phyloP scores from a whole-genome alignment of 2,797 vertebrate genomes.

The Eutrigla gurnardus region DNA sequence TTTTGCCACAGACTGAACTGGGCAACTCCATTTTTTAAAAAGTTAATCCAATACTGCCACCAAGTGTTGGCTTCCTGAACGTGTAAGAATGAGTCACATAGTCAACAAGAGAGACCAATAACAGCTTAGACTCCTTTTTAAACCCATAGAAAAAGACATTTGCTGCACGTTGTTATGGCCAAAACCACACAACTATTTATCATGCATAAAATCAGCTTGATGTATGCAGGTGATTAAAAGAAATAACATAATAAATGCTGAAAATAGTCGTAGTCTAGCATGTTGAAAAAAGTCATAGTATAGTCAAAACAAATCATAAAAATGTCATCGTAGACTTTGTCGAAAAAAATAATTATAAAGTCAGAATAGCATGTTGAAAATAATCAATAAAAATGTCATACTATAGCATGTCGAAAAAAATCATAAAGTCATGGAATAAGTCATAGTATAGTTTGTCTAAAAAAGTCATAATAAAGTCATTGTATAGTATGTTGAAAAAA shows the following conservation, averaged over 20 bases:
- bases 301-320: too few relatives aligned
- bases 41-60: conserved; percentile 37
- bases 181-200: conserved; percentile 1
- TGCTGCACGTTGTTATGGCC: background rate
- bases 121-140: background rate
- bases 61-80: conserved; percentile 21
- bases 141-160: background rate
- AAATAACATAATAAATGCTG: conserved; percentile 2
- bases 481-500: too few relatives aligned
- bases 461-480: too few relatives aligned
- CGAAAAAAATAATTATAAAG: too few relatives aligned
- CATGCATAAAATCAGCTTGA: background rate
- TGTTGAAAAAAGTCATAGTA: too few relatives aligned
- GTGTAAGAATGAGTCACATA: background rate
- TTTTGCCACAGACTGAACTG: conserved; percentile 3
- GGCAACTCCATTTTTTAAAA: conserved; percentile 3
- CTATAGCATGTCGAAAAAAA: too few relatives aligned
- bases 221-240: background rate
- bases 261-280: too few relatives aligned
- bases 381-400: too few relatives aligned
- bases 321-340: too few relatives aligned
- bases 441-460: too few relatives aligned
- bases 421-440: too few relatives aligned
- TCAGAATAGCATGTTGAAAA: too few relatives aligned
- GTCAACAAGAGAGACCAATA: background rate